Base-by-base conservation (phyloP, 2,797 vertebrate species). In the Odontamblyopus lacepedii region DNA sequence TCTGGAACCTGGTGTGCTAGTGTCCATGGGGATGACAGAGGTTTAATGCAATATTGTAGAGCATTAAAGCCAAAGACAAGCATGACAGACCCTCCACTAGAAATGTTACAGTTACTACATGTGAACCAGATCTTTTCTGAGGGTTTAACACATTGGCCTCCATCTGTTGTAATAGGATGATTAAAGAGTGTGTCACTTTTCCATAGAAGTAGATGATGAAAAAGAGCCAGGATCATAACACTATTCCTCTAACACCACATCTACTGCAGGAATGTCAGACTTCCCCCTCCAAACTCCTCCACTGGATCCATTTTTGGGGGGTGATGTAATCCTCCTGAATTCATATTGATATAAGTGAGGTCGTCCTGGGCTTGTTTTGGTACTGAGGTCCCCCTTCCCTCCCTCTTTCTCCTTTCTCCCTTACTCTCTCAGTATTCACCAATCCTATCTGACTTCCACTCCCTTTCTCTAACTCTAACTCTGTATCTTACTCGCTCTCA, bases 311-410 rank as follows among this genome's bases (percentile, higher is more conserved):
- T 91, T 91, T 84, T 87, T 92, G 74, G 74, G 77, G 69, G 79
- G 55, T 93, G 91, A 93, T 85, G 90, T 91, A 85, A 92, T 89
- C 76, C 86, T 79, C 89, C 88, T 88, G 91, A 90, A 70, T 71
- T 87, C 83, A 82, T 84, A 88, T 85, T 89, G 87, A 89, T 86
- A 82, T 83, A 72, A 79, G 78, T 74, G 75, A 87, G 71, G 73
- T 65, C 53, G 72, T 65, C 74, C 69, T 69, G 69, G 79, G 86
- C 71, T 85, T 86, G 80, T 88, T 87, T 78, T 85, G 79, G 73
- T 66, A 77, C 67, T 78, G 83, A 84, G 78, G 72, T 87, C 85
- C 75, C 79, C 80, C 72, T 71, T 59, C 38, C 69, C 73, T 18
- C 15, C 23, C n/a, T 57, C n/a, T 56, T 3, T 29, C 27, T 29